Percentiles rank a stretch among this genome's conserved stretches.
phyloP scores from a whole-genome alignment of 2,113 vertebrate species.

The Dromas ardeola region DNA sequence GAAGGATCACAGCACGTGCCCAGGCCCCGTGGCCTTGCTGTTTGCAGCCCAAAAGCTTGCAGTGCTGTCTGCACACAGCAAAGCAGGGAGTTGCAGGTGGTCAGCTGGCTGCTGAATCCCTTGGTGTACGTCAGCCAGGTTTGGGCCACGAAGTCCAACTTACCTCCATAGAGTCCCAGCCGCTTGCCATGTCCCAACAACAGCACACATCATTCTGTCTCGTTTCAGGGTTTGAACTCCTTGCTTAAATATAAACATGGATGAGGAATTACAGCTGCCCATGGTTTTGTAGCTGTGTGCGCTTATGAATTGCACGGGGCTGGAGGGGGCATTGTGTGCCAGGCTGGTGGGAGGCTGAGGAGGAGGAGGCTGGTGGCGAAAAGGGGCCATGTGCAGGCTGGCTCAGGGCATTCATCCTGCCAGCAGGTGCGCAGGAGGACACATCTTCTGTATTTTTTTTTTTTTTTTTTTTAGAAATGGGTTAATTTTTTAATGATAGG shows the following conservation, averaged over 20 bases:
- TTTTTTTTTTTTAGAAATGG: background rate
- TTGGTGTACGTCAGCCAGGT: accelerated
- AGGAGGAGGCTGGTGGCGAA: background rate
- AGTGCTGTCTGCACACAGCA: background rate
- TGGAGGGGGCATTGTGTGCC: background rate
- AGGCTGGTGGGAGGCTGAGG: background rate
- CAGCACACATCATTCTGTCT: background rate
- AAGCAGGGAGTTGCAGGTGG: background rate
- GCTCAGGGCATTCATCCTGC: background rate
- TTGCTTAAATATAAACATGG: background rate
- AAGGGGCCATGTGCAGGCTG: background rate
- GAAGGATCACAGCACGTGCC: background rate
- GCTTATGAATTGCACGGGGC: background rate
- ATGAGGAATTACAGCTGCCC: background rate
- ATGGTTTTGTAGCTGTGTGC: background rate
- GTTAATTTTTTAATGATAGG: conserved; percentile 47
- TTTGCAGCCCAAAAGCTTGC: background rate
- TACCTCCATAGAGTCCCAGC: background rate
- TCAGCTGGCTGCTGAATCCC: background rate
- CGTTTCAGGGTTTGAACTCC: background rate
- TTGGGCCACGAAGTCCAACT: background rate
- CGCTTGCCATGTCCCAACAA: accelerated
- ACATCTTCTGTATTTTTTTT: background rate
- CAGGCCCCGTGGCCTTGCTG: background rate
- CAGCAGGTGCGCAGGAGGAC: background rate